Evolutionary conservation across 2,888 invertebrate genomes (phyloP).

Genomic region (Loripinus fragilis): DNA sequence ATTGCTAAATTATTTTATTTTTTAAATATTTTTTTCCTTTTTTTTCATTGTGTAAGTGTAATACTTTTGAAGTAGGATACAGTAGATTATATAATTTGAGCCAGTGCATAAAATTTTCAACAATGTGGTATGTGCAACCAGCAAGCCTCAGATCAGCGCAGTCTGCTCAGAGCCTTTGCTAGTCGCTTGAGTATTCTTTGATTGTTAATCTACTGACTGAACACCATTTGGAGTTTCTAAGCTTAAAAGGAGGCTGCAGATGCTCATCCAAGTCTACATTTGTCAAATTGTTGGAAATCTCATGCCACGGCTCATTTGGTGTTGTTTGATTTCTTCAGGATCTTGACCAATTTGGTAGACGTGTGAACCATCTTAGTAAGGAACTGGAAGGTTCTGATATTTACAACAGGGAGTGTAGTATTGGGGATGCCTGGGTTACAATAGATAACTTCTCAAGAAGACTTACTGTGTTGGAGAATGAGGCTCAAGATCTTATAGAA

Average conservation of each 20-base stretch:
- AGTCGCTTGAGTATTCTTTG: not conserved
- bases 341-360: slow-evolving; percentile 79
- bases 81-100: too few relatives aligned
- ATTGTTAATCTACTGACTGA: too few relatives aligned
- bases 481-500: slow-evolving; percentile 83
- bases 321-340: slow-evolving; percentile 70
- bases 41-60: too few relatives aligned
- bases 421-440: slow-evolving; percentile 75
- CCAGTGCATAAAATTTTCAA: too few relatives aligned
- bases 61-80: too few relatives aligned
- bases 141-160: not conserved
- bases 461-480: slow-evolving; percentile 81
- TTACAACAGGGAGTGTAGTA: slow-evolving; percentile 79
- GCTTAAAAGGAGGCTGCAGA: too few relatives aligned
- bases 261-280: too few relatives aligned
- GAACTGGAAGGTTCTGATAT: slow-evolving; percentile 80
- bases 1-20: too few relatives aligned
- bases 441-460: slow-evolving; percentile 80
- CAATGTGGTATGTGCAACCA: too few relatives aligned
- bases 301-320: not conserved
- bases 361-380: slow-evolving; percentile 74
- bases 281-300: too few relatives aligned
- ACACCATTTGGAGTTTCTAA: too few relatives aligned
- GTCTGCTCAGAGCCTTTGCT: not conserved
- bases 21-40: too few relatives aligned